Evolutionary conservation across 2,113 vertebrate species (phyloP), one percentile per base, ranked within the genome.

Genomic region (Pycnonotus jocosus): DNA sequence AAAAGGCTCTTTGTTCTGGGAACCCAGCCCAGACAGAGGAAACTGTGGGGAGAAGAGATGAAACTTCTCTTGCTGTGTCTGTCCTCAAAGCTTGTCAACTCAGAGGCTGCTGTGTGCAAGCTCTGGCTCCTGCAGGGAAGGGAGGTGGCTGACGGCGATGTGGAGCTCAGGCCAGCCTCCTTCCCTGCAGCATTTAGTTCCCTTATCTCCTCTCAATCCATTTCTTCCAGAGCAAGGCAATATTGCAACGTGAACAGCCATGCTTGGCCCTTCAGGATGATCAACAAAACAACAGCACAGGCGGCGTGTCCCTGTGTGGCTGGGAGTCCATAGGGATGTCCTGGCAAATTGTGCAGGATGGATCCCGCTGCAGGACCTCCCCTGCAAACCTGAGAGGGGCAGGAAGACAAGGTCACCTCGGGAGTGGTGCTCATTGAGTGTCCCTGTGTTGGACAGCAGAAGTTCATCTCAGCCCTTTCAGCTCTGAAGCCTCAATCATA

Each of bases 291-390:
- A 53, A 14, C 31, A 2, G 4, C 4, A 4, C 2, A 38, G 47
- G 33, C 0, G 0, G 8, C 0, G 0, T 69, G 47, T 23, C 27
- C 25, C 2, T 1, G 2, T 24, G 8, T 47, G 68, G 4, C 58
- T 30, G 30, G 42, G 23, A 45, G 37, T 14, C 40, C 33, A 0
- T 5, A 20, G 3, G 11, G 20, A 40, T 77, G 5, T 17, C 30
- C 5, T 8, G 20, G 25, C 3, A 25, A n/a, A 17, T 11, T 27
- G 25, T 14, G 33, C 65, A 35, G 56, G 15, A 33, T 2, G 4
- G 81, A 47, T 24, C 10, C 11, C 45, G 8, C 25, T 61, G 73
- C 11, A 37, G 22, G 19, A 37, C 14, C 15, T 44, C 42, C 14
- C 16, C 51, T 56, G 56, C 8, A 81, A n/a, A 76, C 25, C 35